Percentiles rank a stretch among this genome's conserved stretches.
phyloP scores from a whole-genome alignment of 1,140 invertebrate genomes.

The Bombus turneri region DNA sequence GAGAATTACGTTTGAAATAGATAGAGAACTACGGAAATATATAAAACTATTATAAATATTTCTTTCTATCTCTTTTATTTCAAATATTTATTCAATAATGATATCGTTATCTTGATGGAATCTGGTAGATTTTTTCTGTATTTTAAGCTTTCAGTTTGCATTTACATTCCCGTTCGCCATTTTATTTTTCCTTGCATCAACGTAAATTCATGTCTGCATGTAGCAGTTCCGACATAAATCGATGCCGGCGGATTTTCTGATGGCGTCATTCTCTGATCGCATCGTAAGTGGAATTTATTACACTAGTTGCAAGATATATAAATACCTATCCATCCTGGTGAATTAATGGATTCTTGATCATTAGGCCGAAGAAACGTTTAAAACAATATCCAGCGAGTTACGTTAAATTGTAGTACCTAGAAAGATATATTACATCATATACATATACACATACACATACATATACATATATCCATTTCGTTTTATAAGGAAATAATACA shows the following conservation, averaged over 20 bases:
- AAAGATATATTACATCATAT: neutral
- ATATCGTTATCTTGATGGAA: neutral
- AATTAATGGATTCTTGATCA: neutral
- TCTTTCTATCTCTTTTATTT: no score
- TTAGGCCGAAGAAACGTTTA: neutral
- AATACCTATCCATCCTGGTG: no score
- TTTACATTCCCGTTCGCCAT: neutral
- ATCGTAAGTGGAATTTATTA: constrained; percentile 1
- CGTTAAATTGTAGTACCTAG: neutral
- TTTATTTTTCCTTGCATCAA: constrained; percentile 6
- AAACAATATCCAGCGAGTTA: neutral
- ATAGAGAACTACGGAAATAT: no score
- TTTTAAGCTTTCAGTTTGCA: neutral
- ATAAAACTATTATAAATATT: no score
- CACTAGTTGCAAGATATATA: constrained; percentile 3
- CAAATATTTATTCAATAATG: no score
- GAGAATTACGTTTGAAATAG: no score
- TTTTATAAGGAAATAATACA: no score
- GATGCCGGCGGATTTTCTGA: constrained; percentile 34
- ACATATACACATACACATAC: no score
- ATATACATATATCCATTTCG: no score
- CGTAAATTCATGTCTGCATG: constrained; percentile 36
- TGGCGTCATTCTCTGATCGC: neutral
- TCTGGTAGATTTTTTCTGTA: neutral
- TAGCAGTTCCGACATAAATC: constrained; percentile 31